Evolutionary conservation across 2,113 vertebrate genomes (phyloP).

Genomic region (Anolis sagrei): DNA sequence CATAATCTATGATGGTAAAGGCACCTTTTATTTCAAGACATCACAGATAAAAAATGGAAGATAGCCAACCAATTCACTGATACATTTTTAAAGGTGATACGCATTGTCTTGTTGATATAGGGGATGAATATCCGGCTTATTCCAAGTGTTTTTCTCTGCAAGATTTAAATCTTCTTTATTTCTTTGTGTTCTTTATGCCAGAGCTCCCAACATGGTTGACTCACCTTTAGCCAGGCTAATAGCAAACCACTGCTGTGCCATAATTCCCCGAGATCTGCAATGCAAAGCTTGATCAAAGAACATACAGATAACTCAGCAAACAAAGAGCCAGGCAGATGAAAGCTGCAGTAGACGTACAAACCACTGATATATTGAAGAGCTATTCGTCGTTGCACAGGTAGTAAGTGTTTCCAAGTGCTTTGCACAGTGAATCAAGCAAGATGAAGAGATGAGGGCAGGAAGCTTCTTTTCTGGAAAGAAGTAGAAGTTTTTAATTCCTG

Average conservation of each 20-base stretch:
- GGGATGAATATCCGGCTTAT: neutral
- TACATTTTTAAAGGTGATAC: neutral
- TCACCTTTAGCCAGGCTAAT: neutral
- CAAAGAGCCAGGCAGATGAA: neutral
- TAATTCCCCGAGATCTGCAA: constrained; percentile 11
- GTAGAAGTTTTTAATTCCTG: constrained; percentile 14
- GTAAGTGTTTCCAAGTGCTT: neutral
- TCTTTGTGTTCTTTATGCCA: neutral
- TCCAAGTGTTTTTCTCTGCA: neutral
- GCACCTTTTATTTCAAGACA: constrained; percentile 6
- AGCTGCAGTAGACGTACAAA: neutral
- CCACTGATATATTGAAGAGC: neutral
- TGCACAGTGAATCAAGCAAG: neutral
- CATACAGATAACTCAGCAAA: constrained; percentile 1
- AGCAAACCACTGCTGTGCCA: neutral
- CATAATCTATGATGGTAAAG: neutral
- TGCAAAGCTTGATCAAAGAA: constrained; percentile 16
- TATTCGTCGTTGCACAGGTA: neutral
- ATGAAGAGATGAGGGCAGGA: neutral
- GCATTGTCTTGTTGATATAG: neutral
- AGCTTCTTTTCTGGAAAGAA: neutral
- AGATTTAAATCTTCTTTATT: constrained; percentile 24
- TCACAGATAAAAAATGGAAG: neutral
- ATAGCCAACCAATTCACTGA: neutral
- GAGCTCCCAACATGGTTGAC: neutral